phyloP scores from a whole-genome alignment of 2,888 invertebrate genomes.

The Parnassius apollo region DNA sequence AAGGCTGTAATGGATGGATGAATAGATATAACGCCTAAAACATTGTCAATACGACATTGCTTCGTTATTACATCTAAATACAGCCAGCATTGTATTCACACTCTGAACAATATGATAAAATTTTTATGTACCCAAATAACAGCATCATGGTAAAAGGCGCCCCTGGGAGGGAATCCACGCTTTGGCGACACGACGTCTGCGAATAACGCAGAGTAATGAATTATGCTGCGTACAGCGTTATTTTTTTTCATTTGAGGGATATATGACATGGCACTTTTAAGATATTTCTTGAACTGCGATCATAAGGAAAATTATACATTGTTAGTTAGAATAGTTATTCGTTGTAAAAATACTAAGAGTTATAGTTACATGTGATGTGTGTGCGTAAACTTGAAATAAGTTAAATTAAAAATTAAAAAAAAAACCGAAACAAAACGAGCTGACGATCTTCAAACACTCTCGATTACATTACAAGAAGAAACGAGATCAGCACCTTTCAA shows the following conservation, averaged over 20 bases:
- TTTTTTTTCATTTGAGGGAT: background rate
- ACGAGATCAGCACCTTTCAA: no score
- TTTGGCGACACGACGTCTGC: conserved; percentile 24
- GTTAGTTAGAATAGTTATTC: no score
- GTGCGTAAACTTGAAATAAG: no score
- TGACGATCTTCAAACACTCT: no score
- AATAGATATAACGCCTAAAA: no score
- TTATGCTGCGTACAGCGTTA: background rate
- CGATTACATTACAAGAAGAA: no score
- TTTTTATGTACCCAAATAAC: conserved; percentile 16
- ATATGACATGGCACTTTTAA: background rate
- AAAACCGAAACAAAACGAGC: no score
- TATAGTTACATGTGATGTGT: no score
- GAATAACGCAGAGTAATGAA: conserved; percentile 17
- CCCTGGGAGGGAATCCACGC: conserved; percentile 24
- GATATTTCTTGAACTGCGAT: background rate
- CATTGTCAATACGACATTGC: background rate
- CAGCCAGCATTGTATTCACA: background rate
- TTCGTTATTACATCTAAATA: background rate
- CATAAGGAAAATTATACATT: background rate
- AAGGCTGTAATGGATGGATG: no score
- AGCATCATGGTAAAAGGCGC: conserved; percentile 20
- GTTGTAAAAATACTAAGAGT: no score
- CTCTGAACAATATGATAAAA: conserved; percentile 7
- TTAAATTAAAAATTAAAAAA: no score